Evolutionary conservation across 35 echinoderm and acorn worm species (phyloP).

Genomic region (Stichopus chloronotus): DNA sequence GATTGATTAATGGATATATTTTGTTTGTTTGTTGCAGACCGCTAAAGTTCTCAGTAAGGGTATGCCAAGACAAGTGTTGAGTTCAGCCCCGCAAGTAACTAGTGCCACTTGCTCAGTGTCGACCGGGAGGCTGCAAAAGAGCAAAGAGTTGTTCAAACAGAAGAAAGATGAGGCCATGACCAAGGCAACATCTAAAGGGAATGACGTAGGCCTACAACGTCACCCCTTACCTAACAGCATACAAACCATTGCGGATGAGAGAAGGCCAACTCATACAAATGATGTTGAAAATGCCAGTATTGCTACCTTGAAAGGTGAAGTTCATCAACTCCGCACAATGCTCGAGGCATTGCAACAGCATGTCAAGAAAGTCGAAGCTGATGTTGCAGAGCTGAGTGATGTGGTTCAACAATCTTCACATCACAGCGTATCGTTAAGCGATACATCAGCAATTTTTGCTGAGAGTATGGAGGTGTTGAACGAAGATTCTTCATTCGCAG

Average conservation of each 20-base stretch:
- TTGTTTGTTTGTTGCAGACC: neutral
- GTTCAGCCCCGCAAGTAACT: neutral
- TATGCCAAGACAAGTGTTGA: neutral
- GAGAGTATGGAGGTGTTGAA: slow-evolving; percentile 1
- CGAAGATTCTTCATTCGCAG: neutral
- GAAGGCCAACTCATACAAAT: no score
- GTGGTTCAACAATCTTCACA: neutral
- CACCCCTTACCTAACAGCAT: neutral
- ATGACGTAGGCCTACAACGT: neutral
- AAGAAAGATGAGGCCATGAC: neutral
- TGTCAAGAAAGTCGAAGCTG: neutral
- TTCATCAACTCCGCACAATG: neutral
- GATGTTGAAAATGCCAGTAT: neutral
- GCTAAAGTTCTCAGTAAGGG: slow-evolving; percentile 23
- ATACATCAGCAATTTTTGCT: neutral
- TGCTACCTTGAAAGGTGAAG: neutral
- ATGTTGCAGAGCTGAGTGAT: neutral
- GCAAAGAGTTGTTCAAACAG: neutral
- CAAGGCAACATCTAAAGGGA: neutral
- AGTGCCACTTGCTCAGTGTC: neutral
- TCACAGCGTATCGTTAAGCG: neutral
- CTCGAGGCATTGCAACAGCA: neutral
- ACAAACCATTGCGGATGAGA: neutral
- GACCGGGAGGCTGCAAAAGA: neutral
- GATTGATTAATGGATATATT: neutral